Evolutionary conservation across 2,113 vertebrate species (phyloP).

Genomic region (Sylvicapra grimmia): DNA sequence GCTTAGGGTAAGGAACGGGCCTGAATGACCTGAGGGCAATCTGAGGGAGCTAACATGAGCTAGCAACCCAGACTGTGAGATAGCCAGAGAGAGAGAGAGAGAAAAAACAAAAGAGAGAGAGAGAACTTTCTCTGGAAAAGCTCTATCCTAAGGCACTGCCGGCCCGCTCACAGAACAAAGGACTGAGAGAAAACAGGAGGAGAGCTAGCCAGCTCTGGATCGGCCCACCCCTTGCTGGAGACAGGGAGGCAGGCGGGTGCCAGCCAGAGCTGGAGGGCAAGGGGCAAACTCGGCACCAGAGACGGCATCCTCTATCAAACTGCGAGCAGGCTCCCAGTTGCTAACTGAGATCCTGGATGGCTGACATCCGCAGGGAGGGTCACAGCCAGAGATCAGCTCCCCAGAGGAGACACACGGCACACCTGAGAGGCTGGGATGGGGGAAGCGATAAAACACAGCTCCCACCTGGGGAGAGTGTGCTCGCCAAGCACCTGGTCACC

Average conservation of each 20-base stretch:
- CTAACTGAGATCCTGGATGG: neutral
- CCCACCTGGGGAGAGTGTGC: neutral
- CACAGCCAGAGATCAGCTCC: neutral
- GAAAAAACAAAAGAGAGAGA: neutral
- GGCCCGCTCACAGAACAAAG: accelerated
- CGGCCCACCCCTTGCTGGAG: accelerated
- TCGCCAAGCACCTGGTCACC: neutral
- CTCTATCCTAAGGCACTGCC: neutral
- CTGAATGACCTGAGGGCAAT: too few relatives aligned
- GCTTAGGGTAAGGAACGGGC: too few relatives aligned
- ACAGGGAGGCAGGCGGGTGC: neutral
- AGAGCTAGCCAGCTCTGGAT: neutral
- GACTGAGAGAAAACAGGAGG: neutral
- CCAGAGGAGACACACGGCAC: neutral
- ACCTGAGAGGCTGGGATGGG: neutral
- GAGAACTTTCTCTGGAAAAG: neutral
- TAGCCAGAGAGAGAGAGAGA: too few relatives aligned
- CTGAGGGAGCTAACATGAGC: too few relatives aligned
- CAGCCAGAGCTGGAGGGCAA: neutral
- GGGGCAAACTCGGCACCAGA: neutral
- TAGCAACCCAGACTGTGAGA: too few relatives aligned
- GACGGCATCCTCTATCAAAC: neutral
- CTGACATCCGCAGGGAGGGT: neutral
- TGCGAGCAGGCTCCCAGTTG: neutral
- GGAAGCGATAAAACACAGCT: neutral